These are phyloP conservation scores for Minunthozetes semirufus DNA, from an alignment of 2,888 invertebrate genomes.

Conservation along the genomic window DNA sequence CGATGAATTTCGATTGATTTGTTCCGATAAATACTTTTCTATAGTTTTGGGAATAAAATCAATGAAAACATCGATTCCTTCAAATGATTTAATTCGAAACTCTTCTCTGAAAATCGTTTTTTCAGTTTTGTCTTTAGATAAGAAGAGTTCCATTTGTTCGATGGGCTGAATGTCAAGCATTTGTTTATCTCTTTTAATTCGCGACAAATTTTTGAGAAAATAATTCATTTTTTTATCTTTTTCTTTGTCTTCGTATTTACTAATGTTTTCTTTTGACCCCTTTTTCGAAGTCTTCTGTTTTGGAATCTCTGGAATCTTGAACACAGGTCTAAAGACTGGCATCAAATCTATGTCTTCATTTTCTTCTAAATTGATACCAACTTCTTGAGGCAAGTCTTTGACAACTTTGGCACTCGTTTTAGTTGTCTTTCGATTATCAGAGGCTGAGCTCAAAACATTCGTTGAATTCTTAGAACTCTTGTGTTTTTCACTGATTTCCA, in stretches of 20 bases:
- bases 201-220: not conserved
- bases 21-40: not conserved
- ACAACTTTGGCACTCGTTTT: not conserved
- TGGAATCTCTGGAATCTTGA: not conserved
- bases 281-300: not conserved
- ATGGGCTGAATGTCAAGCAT: not conserved
- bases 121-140: not conserved
- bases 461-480: not conserved
- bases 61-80: not conserved
- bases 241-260: conserved; percentile 18
- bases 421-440: not conserved
- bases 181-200: not conserved
- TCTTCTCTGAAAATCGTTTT: not conserved
- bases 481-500: not conserved
- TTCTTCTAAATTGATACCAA: not conserved
- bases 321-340: not conserved
- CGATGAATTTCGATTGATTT: not conserved
- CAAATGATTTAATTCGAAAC: not conserved
- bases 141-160: not conserved
- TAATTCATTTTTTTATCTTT: not conserved
- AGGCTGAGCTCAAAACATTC: not conserved
- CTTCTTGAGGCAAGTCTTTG: not conserved
- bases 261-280: not conserved
- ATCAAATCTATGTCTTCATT: conserved; percentile 13
- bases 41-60: conserved; percentile 5